Base-by-base conservation (phyloP, 2,888 invertebrate genomes). In the Athripsodes cinereus region DNA sequence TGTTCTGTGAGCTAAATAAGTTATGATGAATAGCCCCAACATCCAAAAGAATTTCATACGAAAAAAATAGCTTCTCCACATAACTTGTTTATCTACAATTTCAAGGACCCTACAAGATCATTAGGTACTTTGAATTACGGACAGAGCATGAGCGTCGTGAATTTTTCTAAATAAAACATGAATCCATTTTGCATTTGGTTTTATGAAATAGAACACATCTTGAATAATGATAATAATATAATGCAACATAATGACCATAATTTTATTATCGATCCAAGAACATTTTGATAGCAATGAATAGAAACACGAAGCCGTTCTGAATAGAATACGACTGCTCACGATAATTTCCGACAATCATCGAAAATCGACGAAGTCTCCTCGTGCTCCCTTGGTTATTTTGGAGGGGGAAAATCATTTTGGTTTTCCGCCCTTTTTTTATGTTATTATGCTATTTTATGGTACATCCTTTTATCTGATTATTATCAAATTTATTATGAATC, bases 251-350 rank as follows among this genome's bases (percentile, higher is more conserved):
- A 44, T 47, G 19, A 50, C 22, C n/a, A 26, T 50, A 50, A 50
- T 48, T 55, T 55, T 47, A 55, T 49, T 55, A 55, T 55, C 55
- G 55, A 55, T 22, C 55, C 47, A 48, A 20, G 22, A 55, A 55
- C 47, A 57, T 53, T 40, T 40, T 40, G 13, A 40, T 40, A 40
- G 40, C 40, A 40, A 40, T 57, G 49, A 52, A 57, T 49, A 52
- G 49, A 52, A 57, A 20, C 22, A 40, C 52, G 22, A 57, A 52
- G 47, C 53, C 55, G 31, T 55, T 50, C 21, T 50, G n/a, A 50
- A 50, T 21, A 50, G 6, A 11, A 50, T 19, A 5, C 54, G 54
- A 54, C 26, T 10, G 16, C 6, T 1, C 22, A 35, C 55, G 50
- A 34, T 50, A 21, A n/a, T 22, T 11, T 31, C 19, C 54, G 54